Conservation (phyloP, 2,797 vertebrate species). For the Darevskia nairensis region DNA sequence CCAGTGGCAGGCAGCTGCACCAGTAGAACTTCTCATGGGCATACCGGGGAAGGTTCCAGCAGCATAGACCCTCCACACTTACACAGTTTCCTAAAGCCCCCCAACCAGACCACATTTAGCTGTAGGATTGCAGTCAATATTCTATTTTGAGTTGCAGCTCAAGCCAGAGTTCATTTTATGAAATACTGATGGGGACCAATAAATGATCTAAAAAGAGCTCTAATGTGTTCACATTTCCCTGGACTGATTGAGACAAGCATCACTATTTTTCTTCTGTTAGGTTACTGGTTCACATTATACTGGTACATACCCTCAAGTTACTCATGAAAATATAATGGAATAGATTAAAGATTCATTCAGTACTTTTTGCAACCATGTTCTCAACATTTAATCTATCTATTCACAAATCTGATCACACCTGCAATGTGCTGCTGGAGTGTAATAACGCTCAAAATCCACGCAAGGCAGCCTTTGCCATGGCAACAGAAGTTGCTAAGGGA, state of each 20-base stretch:
- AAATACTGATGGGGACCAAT: background rate
- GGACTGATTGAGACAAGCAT: background rate
- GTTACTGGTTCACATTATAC: constrained; percentile 12
- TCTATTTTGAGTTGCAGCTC: background rate
- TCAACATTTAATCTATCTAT: constrained; percentile 12
- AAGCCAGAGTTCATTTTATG: background rate
- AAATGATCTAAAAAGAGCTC: constrained; percentile 1
- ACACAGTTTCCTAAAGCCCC: background rate
- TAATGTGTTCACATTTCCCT: background rate
- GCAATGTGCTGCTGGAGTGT: constrained; percentile 35
- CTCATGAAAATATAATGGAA: constrained; percentile 11
- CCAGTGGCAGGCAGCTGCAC: background rate
- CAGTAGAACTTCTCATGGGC: background rate
- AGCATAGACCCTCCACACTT: too few species aligned
- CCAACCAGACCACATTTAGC: background rate
- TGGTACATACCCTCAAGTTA: background rate
- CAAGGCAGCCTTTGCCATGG: constrained; percentile 61
- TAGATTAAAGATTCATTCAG: background rate
- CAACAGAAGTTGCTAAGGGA: constrained; percentile 63
- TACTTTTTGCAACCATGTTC: constrained; percentile 2
- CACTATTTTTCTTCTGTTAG: background rate
- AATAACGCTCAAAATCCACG: constrained; percentile 64
- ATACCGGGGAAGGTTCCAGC: background rate
- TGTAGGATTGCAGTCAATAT: background rate
- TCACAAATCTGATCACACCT: constrained; percentile 37